Conservation (phyloP, 1,140 invertebrate species). For the roundworm (Caenorhabditis elegans) region WBcel235 BX284602.5:5584001-5584500, state of each 20-base stretch:
- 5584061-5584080: not conserved
- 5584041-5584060: not conserved
- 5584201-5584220: not conserved
- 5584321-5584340: not conserved
- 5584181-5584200: not conserved
- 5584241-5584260: not conserved
- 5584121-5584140: not conserved
- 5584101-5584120: not conserved
- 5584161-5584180: not conserved
- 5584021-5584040: no score
- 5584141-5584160: not conserved
- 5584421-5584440: not conserved
- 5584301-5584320: not conserved
- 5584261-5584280: not conserved
- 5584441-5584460: not conserved
- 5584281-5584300: no score
- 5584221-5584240: not conserved
- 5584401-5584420: not conserved
- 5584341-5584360: not conserved
- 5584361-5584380: not conserved
- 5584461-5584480: not conserved
- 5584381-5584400: not conserved
- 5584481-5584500: not conserved
- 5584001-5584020: no score
- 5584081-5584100: slow-evolving; percentile 2